Base-by-base conservation (phyloP, 92 coral and sea anemone species). In the Galaxea fascicularis region DNA sequence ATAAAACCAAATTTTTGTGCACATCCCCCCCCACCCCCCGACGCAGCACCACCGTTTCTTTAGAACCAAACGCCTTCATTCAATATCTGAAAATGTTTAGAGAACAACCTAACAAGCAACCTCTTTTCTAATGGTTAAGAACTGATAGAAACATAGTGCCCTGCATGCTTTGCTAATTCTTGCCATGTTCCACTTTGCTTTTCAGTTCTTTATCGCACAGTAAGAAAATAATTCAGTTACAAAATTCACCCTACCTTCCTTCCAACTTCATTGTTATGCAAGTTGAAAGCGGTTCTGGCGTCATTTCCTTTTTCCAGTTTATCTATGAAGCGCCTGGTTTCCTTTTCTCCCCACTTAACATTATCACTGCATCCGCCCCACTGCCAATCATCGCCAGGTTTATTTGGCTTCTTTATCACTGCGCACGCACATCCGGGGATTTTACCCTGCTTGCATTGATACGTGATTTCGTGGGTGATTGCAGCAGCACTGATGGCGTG, bases 321-420 rank as follows among this genome's bases (percentile, higher is more conserved):
- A 47, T 92, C 95, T 3, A 94, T 87, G 83, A 94, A 94, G 68
- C 91, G 87, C 71, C 82, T 84, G 15, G 94, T 86, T 51, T 89
- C 77, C 73, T 73, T 83, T 30, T 89, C 98, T 18, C 98, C 98
- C 73, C 72, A 94, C 22, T 80, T 82, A 44, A 90, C 82, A 49
- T 94, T 90, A 63, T 94, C 98, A 26, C 92, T 85, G 65, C 98
- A 94, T 10, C 98, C 98, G 9, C 93, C 90, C 93, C 95, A 87
- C 28, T 71, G 69, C 86, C 86, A 82, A 26, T 82, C 86, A 12
- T 82, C 77, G 10, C 0, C 45, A 1, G n/a, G 46, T 46, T 25
- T 69, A 10, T 21, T 63, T 22, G 25, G 45, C 16, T 87, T 87
- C 73, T 78, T 83, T 10, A 73, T 26, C 10, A 68, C 70, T 20